Evolutionary conservation across 2,888 invertebrate species (phyloP).

Genomic region (Eristalis tenax): DNA sequence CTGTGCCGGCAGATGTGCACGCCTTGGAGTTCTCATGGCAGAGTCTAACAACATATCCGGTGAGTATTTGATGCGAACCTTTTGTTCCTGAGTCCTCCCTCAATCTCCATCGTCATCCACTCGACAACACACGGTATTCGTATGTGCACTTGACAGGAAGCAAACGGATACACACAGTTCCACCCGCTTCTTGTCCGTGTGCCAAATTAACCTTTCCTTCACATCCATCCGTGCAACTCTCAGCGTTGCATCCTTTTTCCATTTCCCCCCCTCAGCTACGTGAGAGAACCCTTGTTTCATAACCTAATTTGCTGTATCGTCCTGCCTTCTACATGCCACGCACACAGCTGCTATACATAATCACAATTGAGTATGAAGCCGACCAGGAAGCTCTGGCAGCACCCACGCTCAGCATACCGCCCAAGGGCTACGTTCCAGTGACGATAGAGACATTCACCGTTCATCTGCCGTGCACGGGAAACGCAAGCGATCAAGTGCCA

Average conservation of each 20-base stretch:
- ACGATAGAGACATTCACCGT: constrained; percentile 90
- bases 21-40: constrained; percentile 94
- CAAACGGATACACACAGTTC: constrained; percentile 39
- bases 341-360: constrained; percentile 81
- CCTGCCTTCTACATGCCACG: constrained; percentile 84
- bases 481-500: constrained; percentile 90
- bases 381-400: constrained; percentile 89
- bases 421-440: constrained; percentile 89
- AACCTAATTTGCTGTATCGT: constrained; percentile 64
- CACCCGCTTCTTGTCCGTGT: constrained; percentile 42
- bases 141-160: constrained; percentile 62
- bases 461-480: constrained; percentile 91
- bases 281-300: constrained; percentile 66
- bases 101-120: not conserved
- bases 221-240: constrained; percentile 55
- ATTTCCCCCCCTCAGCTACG: constrained; percentile 8
- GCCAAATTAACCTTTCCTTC: constrained; percentile 62
- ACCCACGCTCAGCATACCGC: constrained; percentile 92
- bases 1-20: constrained; percentile 89
- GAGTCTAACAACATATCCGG: constrained; percentile 88
- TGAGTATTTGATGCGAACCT: constrained; percentile 81
- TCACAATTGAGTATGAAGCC: constrained; percentile 82
- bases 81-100: not conserved
- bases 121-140: constrained; percentile 8
- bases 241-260: not conserved